These are phyloP conservation scores for Drosophila mercatorum DNA, from an alignment of 2,888 invertebrate genomes.

Conservation along the genomic window DNA sequence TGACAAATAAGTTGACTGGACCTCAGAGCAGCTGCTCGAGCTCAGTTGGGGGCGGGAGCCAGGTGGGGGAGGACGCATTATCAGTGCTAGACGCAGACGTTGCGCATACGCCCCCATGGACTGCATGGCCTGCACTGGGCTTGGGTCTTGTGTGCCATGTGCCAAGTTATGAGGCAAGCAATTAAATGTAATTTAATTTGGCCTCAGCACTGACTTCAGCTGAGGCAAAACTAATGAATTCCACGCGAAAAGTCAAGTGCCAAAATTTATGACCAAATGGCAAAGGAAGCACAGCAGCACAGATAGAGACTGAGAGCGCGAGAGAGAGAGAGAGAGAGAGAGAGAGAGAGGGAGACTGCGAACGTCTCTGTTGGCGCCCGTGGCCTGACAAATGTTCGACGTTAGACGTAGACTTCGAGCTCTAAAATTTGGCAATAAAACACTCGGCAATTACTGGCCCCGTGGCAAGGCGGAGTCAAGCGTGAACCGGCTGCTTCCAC, in stretches of 20 bases:
- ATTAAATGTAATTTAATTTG: slow-evolving; percentile 79
- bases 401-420: slow-evolving; percentile 73
- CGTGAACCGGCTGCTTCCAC: slow-evolving; percentile 6
- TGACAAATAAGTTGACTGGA: slow-evolving; percentile 59
- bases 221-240: slow-evolving; percentile 73
- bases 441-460: slow-evolving; percentile 75
- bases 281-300: slow-evolving; percentile 9
- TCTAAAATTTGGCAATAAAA: slow-evolving; percentile 78
- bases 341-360: background rate
- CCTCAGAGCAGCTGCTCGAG: slow-evolving; percentile 1
- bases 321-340: background rate
- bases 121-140: slow-evolving; percentile 2
- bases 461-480: slow-evolving; percentile 17
- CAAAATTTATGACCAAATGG: slow-evolving; percentile 67
- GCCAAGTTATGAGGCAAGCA: slow-evolving; percentile 68
- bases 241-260: slow-evolving; percentile 75
- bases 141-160: slow-evolving; percentile 7
- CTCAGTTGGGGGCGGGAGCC: slow-evolving; percentile 5
- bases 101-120: slow-evolving; percentile 17
- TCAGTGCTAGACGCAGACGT: slow-evolving; percentile 48
- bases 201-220: slow-evolving; percentile 51
- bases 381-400: slow-evolving; percentile 75
- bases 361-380: slow-evolving; percentile 43
- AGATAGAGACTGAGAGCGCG: background rate
- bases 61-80: slow-evolving; percentile 22